Evolutionary conservation across 2,113 vertebrate species (phyloP), one percentile per base, ranked within the genome.

Genomic region (Pleuronectes platessa): DNA sequence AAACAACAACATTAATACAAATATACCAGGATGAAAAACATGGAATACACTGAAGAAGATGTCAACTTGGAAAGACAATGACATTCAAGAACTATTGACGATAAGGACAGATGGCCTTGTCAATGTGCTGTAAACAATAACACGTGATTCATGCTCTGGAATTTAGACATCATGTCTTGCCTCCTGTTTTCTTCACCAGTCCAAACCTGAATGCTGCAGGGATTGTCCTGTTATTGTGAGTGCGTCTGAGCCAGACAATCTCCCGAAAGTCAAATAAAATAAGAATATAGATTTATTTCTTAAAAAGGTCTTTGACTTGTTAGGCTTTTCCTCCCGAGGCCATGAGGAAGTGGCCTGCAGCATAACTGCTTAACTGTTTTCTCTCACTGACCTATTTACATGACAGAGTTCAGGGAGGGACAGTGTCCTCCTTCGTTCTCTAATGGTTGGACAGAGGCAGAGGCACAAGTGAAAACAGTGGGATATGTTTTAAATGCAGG

Each of bases 291-390:
- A 62, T 45, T 69, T 37, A 14, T 42, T 7, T 23, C 17, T 27
- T 10, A 26, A 49, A 17, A 15, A 17, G 6, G 6, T 40, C 4
- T 49, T 31, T 31, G 27, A 31, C 27, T 31, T 31, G 12, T 51
- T 37, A 68, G 45, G 18, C 35, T 76, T 78, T 26, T 81, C 60
- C 64, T 21, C 68, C n/a, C 58, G 64, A 55, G 49, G 45, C 45
- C 17, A 40, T 47, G 42, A 70, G 55, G 53, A 73, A 55, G 70
- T 55, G 20, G 45, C 49, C 26, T n/a, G 53, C 40, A 75, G 63
- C 63, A 71, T 24, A 2, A 78, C 59, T 12, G 15, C 56, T 13
- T 26, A 4, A 20, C 58, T 64, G 10, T 58, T 40, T 53, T 72
- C 61, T 27, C 54, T 58, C 21, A 26, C 27, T 71, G 61, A 74